A percentile compares a stretch with the other conserved stretches of the same genome.
phyloP scores from a whole-genome alignment of 1,140 invertebrate genomes.

The Adoxophyes honmai region DNA sequence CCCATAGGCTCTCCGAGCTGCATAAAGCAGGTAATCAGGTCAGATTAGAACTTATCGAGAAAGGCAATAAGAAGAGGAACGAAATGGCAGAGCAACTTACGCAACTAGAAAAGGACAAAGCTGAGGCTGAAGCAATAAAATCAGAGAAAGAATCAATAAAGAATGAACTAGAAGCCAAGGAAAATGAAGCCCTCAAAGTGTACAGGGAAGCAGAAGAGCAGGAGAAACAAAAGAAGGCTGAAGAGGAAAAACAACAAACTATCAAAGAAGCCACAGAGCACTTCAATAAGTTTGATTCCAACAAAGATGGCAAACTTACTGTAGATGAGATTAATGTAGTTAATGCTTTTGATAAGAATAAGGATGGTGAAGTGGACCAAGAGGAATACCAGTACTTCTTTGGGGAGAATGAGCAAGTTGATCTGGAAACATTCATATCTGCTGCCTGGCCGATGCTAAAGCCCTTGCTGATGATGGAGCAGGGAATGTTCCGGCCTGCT shows the following conservation, averaged over 20 bases:
- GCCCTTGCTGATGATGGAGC: conserved; percentile 85
- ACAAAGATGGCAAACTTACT: conserved; percentile 87
- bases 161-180: conserved; percentile 83
- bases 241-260: conserved; percentile 78
- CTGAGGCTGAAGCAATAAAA: conserved; percentile 84
- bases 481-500: conserved; percentile 81
- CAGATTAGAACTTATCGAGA: conserved; percentile 85
- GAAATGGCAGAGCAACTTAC: conserved; percentile 84
- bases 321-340: conserved; percentile 87
- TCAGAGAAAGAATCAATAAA: conserved; percentile 86
- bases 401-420: conserved; percentile 83
- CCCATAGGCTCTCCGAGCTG: conserved; percentile 84
- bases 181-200: conserved; percentile 86
- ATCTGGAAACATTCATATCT: conserved; percentile 84
- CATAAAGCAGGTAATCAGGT: conserved; percentile 87
- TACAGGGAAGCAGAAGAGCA: conserved; percentile 85
- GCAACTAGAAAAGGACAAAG: conserved; percentile 84
- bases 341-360: conserved; percentile 91
- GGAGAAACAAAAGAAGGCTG: conserved; percentile 78
- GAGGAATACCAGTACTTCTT: conserved; percentile 93
- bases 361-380: conserved; percentile 88
- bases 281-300: conserved; percentile 87
- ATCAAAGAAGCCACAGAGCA: conserved; percentile 82
- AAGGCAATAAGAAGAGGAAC: conserved; percentile 85
- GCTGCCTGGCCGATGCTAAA: conserved; percentile 87